Base-by-base conservation (phyloP, 1,140 invertebrate genomes). In the Olivierus martensii region DNA sequence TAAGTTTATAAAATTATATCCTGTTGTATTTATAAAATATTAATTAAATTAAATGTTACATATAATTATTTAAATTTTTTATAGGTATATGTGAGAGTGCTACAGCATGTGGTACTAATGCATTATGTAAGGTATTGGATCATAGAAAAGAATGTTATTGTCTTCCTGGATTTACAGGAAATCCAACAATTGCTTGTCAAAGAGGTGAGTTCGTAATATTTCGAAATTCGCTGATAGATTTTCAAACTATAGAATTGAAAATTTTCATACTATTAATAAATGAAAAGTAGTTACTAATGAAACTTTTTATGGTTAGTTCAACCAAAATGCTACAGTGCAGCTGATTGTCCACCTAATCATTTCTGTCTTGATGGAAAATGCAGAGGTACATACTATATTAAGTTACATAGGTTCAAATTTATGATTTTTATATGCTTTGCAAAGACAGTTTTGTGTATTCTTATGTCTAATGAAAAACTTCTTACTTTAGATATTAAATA, bases 301-400 rank as follows among this genome's bases (percentile, higher is more conserved):
- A n/a, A n/a, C n/a, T n/a, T n/a, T n/a, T n/a, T n/a, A n/a, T n/a
- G n/a, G n/a, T 28, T 17, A 56, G 85, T 62, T 82, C 79, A 62
- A 43, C 61, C 60, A 36, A 51, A 49, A 2, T 93, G 89, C 62
- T 77, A 84, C 47, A 77, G 88, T 1, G 85, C 91, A 64, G 87
- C 90, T 59, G 88, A 92, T 62, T 92, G 88, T 64, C 91, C 91
- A 76, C 70, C 90, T 12, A 87, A 87, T n/a, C 86, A 92, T 62
- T 85, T 91, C 21, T 62, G 61, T 41, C 44, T 60, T 14, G 46
- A 54, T 45, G 61, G 58, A 28, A 59, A 62, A 59, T 62, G 61
- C 46, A 44, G 52, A 59, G 59, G 59, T 60, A 51, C 17, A 15
- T n/a, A n/a, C n/a, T n/a, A n/a, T n/a, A n/a, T n/a, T n/a, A n/a